Evolutionary conservation across 2,113 vertebrate genomes (phyloP).

Genomic region (Egretta garzetta): DNA sequence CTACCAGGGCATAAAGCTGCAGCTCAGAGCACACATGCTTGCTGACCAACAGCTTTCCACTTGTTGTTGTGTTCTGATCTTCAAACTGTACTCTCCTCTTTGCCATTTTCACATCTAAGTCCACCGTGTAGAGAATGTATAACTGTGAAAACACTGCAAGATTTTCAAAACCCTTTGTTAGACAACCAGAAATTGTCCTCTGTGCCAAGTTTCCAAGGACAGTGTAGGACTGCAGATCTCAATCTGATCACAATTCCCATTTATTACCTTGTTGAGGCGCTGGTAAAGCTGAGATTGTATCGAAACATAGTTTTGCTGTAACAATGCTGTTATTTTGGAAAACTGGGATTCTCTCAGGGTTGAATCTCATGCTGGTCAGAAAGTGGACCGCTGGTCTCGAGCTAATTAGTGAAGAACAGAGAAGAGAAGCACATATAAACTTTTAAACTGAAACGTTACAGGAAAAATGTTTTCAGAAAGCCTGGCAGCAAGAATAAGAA

Average conservation of each 20-base stretch:
- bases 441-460: not conserved
- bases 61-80: not conserved
- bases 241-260: not conserved
- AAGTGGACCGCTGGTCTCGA: constrained; percentile 58
- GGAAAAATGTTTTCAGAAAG: not conserved
- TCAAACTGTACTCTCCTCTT: constrained; percentile 49
- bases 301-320: constrained; percentile 17
- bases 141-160: constrained; percentile 1
- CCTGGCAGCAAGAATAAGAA: not conserved
- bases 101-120: constrained; percentile 56
- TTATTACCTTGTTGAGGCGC: constrained; percentile 16
- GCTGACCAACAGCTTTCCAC: not conserved
- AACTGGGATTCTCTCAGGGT: not conserved
- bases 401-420: constrained; percentile 4
- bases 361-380: constrained; percentile 19
- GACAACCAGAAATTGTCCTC: not conserved
- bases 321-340: not conserved
- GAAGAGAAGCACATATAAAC: not conserved
- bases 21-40: not conserved
- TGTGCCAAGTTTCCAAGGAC: not conserved
- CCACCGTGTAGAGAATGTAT: constrained; percentile 33
- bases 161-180: not conserved
- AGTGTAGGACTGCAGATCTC: not conserved
- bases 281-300: not conserved
- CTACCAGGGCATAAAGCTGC: not conserved